Base-by-base conservation (phyloP, 2,888 invertebrate genomes). In the Emmelina monodactyla region DNA sequence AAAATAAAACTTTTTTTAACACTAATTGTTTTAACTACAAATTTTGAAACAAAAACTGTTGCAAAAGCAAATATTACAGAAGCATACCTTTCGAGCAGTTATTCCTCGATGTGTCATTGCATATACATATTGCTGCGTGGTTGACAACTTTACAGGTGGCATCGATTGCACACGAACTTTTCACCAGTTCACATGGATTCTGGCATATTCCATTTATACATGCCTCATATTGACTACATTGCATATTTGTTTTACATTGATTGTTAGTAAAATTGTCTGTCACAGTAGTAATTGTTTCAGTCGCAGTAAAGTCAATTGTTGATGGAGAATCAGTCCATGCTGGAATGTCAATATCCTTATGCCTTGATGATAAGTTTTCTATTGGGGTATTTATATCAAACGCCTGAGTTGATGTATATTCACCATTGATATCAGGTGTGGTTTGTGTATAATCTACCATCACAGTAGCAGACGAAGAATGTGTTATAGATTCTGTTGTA, bases 21-120 rank as follows among this genome's bases (percentile, higher is more conserved):
- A n/a, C n/a, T n/a, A n/a, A n/a, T n/a, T n/a, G n/a, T n/a, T n/a
- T n/a, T n/a, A n/a, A n/a, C n/a, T n/a, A n/a, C n/a, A n/a, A n/a
- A n/a, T n/a, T n/a, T n/a, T n/a, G n/a, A n/a, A n/a, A n/a, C n/a
- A 57, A 55, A 58, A 53, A 54, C 56, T 53, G 47, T 44, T 46
- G 5, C 19, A 9, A 43, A 49, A 53, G n/a, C n/a, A n/a, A n/a
- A n/a, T n/a, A n/a, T n/a, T n/a, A n/a, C n/a, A n/a, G n/a, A n/a
- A 56, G 58, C 65, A 84, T 87, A 86, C 86, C 86, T 86, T 82
- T 81, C 54, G 64, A 66, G 68, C 86, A 87, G 67, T 80, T 73
- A 78, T 70, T 71, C 58, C 73, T 79, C 56, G 83, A 83, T 58
- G 78, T 76, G 71, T 72, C 73, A 67, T 73, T 73, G 62, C 88